Evolutionary conservation across 1,140 invertebrate genomes (phyloP), one percentile per base, ranked within the genome.

Genomic region (Drosophila guanche): DNA sequence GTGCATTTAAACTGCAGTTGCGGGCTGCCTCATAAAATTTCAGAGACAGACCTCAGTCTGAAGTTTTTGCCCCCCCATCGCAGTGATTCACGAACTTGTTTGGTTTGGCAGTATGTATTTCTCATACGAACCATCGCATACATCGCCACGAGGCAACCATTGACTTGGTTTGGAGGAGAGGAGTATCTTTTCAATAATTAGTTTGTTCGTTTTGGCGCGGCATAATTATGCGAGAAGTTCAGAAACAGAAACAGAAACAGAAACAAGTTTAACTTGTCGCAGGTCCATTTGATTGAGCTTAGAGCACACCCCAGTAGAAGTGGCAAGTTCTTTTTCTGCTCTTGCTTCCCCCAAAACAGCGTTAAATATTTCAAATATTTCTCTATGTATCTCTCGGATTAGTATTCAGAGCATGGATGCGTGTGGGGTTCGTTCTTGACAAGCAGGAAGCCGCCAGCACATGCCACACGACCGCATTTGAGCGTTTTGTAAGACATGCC

Each of bases 191-290:
- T 68, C 50, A 67, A 75, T 55, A 88, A 86, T 88, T 83, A 76
- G 74, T 65, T 83, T 71, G 48, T 80, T 29, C 60, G 51, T 43
- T 60, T 57, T 37, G 10, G 58, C 42, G 29, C 40, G 37, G 37
- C 62, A 37, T 74, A 74, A 74, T 73, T 63, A 81, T 74, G 73
- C 81, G 10, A 66, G 56, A 86, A 47, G 72, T 67, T 66, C 42
- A 54, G 48, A 58, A 45, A 54, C 63, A 45, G 74, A 85, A 86
- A 69, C 42, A 54, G 48, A 58, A 45, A 54, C 63, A 45, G 74
- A 85, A 86, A 86, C 83, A 68, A 86, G 83, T 86, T 76, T 79
- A 62, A 83, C 83, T 68, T 65, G 74, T 86, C 70, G 63, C 61
- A 45, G 45, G n/a, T 20, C 53, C 27, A 60, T 60, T 58, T 71